Conservation (phyloP, 2,888 invertebrate genomes). For the Aphodius granarius region DNA sequence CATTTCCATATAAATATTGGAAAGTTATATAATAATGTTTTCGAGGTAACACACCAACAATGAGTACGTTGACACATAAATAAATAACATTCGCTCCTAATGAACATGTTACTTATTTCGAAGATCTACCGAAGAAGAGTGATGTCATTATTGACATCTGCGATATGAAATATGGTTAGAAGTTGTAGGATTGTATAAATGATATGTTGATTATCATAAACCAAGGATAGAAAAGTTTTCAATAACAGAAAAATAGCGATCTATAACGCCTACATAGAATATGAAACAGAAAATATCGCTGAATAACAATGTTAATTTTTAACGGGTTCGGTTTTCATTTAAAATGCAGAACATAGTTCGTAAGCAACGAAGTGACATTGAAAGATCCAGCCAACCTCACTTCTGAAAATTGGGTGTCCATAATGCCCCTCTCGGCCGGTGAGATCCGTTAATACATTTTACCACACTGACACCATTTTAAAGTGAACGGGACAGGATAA, state of each 20-base stretch:
- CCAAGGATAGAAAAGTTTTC: background rate
- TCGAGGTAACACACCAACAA: background rate
- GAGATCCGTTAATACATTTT: background rate
- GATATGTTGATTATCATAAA: background rate
- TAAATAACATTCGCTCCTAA: background rate
- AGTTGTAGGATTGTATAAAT: background rate
- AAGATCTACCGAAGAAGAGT: background rate
- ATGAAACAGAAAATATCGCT: background rate
- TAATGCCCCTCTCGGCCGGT: background rate
- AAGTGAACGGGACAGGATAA: background rate
- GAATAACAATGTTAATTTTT: background rate
- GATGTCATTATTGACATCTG: background rate
- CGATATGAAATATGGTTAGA: background rate
- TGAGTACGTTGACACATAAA: background rate
- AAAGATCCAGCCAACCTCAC: background rate
- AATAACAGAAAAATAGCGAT: background rate
- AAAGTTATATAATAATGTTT: background rate
- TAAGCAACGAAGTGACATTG: background rate
- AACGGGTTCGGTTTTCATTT: no score
- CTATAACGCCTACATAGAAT: background rate
- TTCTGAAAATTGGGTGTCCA: background rate
- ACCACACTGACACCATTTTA: background rate
- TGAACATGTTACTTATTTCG: background rate
- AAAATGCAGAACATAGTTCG: no score
- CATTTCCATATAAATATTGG: background rate